phyloP scores from a whole-genome alignment of 2,113 vertebrate genomes.

The Spea multiplicata region DNA sequence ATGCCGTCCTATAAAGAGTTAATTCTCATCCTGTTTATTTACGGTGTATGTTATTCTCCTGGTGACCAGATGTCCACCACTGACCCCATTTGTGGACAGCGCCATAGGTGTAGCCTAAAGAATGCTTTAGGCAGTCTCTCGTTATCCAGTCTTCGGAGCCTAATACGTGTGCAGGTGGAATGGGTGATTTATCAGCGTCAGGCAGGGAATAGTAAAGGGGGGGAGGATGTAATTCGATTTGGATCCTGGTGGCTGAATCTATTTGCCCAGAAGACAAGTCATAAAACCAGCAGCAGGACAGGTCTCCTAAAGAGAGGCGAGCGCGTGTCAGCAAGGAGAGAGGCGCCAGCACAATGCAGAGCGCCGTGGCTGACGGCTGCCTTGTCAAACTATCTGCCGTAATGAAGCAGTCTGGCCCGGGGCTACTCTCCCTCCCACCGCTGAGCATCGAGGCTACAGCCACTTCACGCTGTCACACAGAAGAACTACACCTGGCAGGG shows the following conservation, averaged over 20 bases:
- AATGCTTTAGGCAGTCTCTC: constrained; percentile 37
- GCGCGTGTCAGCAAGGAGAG: constrained; percentile 34
- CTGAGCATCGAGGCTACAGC: constrained; percentile 36
- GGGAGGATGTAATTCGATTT: constrained; percentile 42
- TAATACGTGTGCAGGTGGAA: constrained; percentile 36
- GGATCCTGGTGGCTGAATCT: constrained; percentile 46
- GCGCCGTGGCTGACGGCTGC: constrained; percentile 49
- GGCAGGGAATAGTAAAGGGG: constrained; percentile 25
- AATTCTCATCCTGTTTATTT: background rate
- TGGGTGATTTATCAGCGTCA: constrained; percentile 47
- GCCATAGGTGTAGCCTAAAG: constrained; percentile 17
- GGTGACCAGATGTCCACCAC: constrained; percentile 34
- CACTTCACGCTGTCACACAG: constrained; percentile 37
- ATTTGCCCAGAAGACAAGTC: constrained; percentile 48
- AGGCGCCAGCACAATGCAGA: constrained; percentile 47
- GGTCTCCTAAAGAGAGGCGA: constrained; percentile 44
- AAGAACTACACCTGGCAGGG: constrained; percentile 42
- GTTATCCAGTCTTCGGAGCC: constrained; percentile 40
- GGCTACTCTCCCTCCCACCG: constrained; percentile 46
- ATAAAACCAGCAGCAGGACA: constrained; percentile 47
- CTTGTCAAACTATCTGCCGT: constrained; percentile 57
- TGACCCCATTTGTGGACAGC: constrained; percentile 36
- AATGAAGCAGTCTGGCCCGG: constrained; percentile 63
- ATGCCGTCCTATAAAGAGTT: background rate
- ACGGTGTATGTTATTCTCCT: background rate